phyloP scores from a whole-genome alignment of 2,797 vertebrate species.

The Mormyrus hasselquistii region DNA sequence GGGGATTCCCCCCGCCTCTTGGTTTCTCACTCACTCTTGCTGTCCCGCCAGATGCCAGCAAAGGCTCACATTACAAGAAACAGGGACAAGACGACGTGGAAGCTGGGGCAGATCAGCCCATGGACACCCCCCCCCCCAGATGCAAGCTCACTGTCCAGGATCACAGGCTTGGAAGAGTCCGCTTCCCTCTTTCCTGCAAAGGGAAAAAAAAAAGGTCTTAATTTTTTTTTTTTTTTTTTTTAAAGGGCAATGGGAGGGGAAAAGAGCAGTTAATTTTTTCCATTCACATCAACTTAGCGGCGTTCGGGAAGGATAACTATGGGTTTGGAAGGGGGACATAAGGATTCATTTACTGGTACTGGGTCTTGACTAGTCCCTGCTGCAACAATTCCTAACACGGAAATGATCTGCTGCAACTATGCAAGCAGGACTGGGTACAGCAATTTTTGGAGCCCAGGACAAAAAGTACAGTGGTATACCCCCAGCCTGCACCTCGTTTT shows the following conservation, averaged over 20 bases:
- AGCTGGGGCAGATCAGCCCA: conserved; percentile 43
- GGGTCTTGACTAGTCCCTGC: neutral
- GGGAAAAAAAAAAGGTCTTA: neutral
- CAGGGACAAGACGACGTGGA: conserved; percentile 30
- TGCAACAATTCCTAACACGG: neutral
- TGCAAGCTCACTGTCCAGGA: conserved; percentile 29
- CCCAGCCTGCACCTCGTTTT: neutral
- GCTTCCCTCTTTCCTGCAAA: conserved; percentile 22
- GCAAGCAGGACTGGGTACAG: neutral
- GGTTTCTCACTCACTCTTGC: conserved; percentile 13
- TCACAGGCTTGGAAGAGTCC: conserved; percentile 34
- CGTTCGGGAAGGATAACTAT: neutral
- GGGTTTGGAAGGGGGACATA: neutral
- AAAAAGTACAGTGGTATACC: conserved; percentile 31
- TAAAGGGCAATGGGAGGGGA: neutral
- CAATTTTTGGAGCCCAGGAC: neutral
- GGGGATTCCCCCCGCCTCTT: neutral
- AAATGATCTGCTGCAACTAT: conserved; percentile 15
- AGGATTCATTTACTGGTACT: neutral
- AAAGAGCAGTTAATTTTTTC: conserved; percentile 2
- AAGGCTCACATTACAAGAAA: conserved; percentile 35
- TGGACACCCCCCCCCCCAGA: conserved; percentile 30
- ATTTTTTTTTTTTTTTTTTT: neutral
- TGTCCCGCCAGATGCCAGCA: conserved; percentile 31
- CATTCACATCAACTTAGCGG: neutral